These are phyloP conservation scores for Phocides pigmalion DNA, from an alignment of 1,140 invertebrate species.

Conservation along the genomic window DNA sequence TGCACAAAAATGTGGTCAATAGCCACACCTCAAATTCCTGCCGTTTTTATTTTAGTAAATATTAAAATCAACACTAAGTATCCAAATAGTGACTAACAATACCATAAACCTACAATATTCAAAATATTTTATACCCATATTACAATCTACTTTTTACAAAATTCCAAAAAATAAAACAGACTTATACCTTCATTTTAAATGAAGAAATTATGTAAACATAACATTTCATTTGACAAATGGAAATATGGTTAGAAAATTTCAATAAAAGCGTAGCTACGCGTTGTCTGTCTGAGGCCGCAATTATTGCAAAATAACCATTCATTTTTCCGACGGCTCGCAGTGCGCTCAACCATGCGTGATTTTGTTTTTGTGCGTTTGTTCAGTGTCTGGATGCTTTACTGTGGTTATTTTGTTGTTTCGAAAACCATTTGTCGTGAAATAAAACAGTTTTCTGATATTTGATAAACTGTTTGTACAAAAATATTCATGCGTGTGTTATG, in stretches of 20 bases:
- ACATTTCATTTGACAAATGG: slow-evolving; percentile 17
- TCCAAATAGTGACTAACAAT: too few relatives aligned
- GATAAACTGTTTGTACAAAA: slow-evolving; percentile 56
- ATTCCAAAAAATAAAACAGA: too few relatives aligned
- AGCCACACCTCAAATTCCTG: not conserved
- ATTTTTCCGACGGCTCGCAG: slow-evolving; percentile 71
- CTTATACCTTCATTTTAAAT: too few relatives aligned
- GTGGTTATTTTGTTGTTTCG: slow-evolving; percentile 74
- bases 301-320: slow-evolving; percentile 79
- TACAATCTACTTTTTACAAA: too few relatives aligned
- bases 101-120: too few relatives aligned
- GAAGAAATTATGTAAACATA: not conserved
- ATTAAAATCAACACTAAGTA: too few relatives aligned
- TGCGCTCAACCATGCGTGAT: slow-evolving; percentile 77
- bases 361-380: slow-evolving; percentile 80
- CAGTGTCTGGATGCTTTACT: slow-evolving; percentile 74
- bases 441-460: slow-evolving; percentile 73
- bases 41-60: too few relatives aligned
- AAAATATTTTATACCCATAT: too few relatives aligned
- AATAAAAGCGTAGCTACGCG: slow-evolving; percentile 45
- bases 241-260: slow-evolving; percentile 43
- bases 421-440: slow-evolving; percentile 71
- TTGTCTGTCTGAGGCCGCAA: slow-evolving; percentile 59
- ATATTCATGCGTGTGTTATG: slow-evolving; percentile 49
- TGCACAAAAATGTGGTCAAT: slow-evolving; percentile 21